Evolutionary conservation across 2,888 invertebrate species (phyloP).

Genomic region (Caenorhabditis imperialis): DNA sequence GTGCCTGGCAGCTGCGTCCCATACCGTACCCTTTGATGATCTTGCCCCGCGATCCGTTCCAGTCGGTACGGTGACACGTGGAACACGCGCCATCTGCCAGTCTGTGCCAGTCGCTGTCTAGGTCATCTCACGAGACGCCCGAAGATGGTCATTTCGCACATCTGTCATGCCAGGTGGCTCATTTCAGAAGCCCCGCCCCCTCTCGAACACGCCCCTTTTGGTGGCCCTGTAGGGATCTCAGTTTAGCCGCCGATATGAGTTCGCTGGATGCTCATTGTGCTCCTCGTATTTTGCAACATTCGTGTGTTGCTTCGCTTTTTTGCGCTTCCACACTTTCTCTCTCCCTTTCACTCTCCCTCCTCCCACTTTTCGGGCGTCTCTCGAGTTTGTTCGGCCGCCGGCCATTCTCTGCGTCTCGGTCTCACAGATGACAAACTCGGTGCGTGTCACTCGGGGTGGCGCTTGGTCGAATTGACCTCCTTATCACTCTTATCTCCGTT

Average conservation of each 20-base stretch:
- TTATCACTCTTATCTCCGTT: neutral
- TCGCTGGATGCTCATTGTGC: too few species aligned
- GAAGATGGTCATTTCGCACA: slow-evolving; percentile 30
- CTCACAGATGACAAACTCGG: slow-evolving; percentile 38
- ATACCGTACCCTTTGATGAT: neutral
- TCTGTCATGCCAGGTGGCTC: slow-evolving; percentile 10
- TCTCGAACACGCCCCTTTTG: slow-evolving; percentile 8
- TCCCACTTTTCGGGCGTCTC: slow-evolving; percentile 46
- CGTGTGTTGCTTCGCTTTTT: slow-evolving; percentile 35
- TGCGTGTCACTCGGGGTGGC: slow-evolving; percentile 28
- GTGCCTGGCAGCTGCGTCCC: neutral
- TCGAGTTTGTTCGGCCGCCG: slow-evolving; percentile 37
- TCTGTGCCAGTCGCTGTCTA: slow-evolving; percentile 39
- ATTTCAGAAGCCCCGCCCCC: too few species aligned
- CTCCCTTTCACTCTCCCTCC: slow-evolving; percentile 17
- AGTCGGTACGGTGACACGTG: neutral
- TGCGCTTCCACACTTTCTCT: slow-evolving; percentile 12
- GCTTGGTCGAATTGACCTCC: slow-evolving; percentile 19
- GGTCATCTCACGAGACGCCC: slow-evolving; percentile 29
- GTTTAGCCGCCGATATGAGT: too few species aligned
- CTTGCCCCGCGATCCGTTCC: neutral
- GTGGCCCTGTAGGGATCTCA: too few species aligned
- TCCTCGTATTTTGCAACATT: slow-evolving; percentile 24
- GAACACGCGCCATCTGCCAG: slow-evolving; percentile 47
- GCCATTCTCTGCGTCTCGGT: slow-evolving; percentile 48